Evolutionary conservation across 1,140 invertebrate species (phyloP).

Genomic region (Aphelinus certus): DNA sequence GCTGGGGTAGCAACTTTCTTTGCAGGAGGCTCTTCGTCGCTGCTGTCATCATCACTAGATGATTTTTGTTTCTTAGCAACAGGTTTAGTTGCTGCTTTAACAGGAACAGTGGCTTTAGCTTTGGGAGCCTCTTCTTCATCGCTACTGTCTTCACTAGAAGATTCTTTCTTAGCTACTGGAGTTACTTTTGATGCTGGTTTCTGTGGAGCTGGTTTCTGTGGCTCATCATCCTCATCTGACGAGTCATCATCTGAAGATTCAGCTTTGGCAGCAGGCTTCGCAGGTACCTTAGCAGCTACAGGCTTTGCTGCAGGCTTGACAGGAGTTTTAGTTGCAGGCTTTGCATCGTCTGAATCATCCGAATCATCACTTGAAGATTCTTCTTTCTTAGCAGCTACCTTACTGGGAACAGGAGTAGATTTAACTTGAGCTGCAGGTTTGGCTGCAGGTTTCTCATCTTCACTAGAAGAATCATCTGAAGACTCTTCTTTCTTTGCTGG

Average conservation of each 20-base stretch:
- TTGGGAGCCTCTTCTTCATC: slow-evolving; percentile 47
- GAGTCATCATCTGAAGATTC: slow-evolving; percentile 21
- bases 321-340: slow-evolving; percentile 7
- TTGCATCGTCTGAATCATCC: slow-evolving; percentile 38
- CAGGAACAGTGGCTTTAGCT: slow-evolving; percentile 1
- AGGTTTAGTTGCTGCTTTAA: slow-evolving; percentile 37
- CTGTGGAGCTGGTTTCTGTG: background rate
- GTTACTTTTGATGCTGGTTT: slow-evolving; percentile 15
- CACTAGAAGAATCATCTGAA: slow-evolving; percentile 45
- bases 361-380: slow-evolving; percentile 51
- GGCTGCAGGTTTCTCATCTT: slow-evolving; percentile 45
- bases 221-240: background rate
- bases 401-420: slow-evolving; percentile 41
- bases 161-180: slow-evolving; percentile 41
- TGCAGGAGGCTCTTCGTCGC: slow-evolving; percentile 45
- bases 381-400: slow-evolving; percentile 44
- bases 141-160: slow-evolving; percentile 56
- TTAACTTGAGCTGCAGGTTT: slow-evolving; percentile 29
- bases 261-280: background rate
- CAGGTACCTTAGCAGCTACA: background rate
- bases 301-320: slow-evolving; percentile 41
- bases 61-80: slow-evolving; percentile 33
- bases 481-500: slow-evolving; percentile 46
- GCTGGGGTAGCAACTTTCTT: slow-evolving; percentile 22
- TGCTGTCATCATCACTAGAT: slow-evolving; percentile 52